Base-by-base conservation (phyloP, 2,888 invertebrate genomes). In the Spisula solida region DNA sequence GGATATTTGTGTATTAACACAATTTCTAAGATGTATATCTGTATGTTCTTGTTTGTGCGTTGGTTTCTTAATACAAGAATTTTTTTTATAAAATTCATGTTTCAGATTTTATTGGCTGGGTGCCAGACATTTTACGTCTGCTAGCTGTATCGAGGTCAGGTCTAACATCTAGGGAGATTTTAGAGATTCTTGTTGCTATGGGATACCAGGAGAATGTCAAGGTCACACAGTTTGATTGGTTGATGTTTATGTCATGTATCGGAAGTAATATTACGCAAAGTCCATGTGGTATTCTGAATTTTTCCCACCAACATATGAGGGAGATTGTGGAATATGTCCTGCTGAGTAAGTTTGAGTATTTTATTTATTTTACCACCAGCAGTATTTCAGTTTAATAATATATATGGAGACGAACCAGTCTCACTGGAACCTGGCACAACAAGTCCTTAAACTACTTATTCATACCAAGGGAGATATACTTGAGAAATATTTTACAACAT, bases 101-200 rank as follows among this genome's bases (percentile, higher is more conserved):
- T 82, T n/a, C 90, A 96, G 96, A 95, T 48, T 94, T 93, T 66
- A 92, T 93, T 18, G 96, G 96, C 60, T 96, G 96, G 96, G 95
- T 96, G 31, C 95, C 95, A 14, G 96, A 96, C 82, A 93, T 94
- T 0, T 94, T 96, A 20, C 94, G 96, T 56, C 93, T 96, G 79
- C 91, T 96, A n/a, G 95, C 95, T 10, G 93, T 95, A 60, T 96
- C 96, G 12, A 88, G 95, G 55, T 93, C 95, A 60, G 96, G 96
- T 8, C 93, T 96, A 12, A 94, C 93, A n/a, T 93, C 94, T 80
- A 75, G 86, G n/a, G 96, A 96, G 79, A 91, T 96, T 25, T 92
- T 96, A 48, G 91, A 93, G 6, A 85, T 96, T 18, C 92, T 96
- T 47, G 88, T 93, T 80, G 86, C 87, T 1, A 88, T 96, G 48